Conservation (phyloP, 2,888 invertebrate genomes). For the Eueremaeus valkanovi region DNA sequence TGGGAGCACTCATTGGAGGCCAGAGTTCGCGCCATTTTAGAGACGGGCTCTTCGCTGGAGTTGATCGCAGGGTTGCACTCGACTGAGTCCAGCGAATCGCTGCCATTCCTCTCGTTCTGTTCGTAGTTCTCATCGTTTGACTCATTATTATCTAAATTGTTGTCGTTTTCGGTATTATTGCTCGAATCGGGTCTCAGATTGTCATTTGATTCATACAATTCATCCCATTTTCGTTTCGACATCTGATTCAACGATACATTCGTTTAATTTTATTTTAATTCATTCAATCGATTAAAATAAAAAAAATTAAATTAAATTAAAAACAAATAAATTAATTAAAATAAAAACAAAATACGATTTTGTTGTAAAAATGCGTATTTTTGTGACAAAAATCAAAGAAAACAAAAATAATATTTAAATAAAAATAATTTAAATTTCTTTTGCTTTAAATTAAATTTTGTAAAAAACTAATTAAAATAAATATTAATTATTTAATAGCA, state of each 20-base stretch:
- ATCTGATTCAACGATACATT: conserved; percentile 11
- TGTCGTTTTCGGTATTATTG: conserved; percentile 3
- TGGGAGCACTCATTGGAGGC: not conserved
- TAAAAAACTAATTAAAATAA: not conserved
- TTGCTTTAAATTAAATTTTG: not conserved
- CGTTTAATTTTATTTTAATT: too few species aligned
- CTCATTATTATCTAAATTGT: not conserved
- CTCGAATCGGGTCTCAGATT: conserved; percentile 21
- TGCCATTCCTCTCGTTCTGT: not conserved
- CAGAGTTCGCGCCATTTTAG: conserved; percentile 26
- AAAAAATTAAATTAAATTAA: not conserved
- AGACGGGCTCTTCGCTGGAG: conserved; percentile 3
- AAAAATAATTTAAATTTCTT: too few species aligned
- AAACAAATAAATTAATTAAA: not conserved
- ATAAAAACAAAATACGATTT: too few species aligned
- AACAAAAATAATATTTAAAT: too few species aligned
- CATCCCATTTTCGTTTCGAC: conserved; percentile 33
- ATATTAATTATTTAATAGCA: too few species aligned
- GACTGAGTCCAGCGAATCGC: not conserved
- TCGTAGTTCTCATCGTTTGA: not conserved
- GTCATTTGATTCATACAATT: conserved; percentile 35
- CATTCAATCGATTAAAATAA: not conserved
- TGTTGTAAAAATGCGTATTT: too few species aligned
- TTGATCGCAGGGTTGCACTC: not conserved
- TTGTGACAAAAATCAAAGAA: too few species aligned